Evolutionary conservation across 2,113 vertebrate species (phyloP).

Genomic region (Alexandromys fortis): DNA sequence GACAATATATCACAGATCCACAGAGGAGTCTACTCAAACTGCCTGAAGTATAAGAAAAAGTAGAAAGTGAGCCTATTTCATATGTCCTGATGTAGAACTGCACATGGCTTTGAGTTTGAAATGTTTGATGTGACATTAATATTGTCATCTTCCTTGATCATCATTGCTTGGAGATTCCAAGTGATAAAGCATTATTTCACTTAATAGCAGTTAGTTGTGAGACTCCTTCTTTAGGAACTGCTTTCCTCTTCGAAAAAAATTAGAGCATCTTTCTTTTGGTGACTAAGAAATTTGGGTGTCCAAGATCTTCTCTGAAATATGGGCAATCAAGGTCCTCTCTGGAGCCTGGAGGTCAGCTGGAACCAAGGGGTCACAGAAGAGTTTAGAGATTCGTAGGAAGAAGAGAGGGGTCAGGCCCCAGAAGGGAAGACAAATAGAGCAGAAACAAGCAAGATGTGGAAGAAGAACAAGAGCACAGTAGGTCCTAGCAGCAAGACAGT

Average conservation of each 20-base stretch:
- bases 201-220: neutral
- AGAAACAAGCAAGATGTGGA: neutral
- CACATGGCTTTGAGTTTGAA: constrained; percentile 55
- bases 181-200: constrained; percentile 67
- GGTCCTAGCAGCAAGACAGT: neutral
- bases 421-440: neutral
- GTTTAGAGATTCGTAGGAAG: neutral
- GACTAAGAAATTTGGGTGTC: neutral
- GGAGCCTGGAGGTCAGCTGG: neutral
- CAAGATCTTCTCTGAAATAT: neutral
- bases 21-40: neutral
- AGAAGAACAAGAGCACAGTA: neutral
- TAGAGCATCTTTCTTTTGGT: neutral
- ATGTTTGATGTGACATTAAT: constrained; percentile 64
- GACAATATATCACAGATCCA: neutral
- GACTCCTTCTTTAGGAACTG: neutral
- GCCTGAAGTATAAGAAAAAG: neutral
- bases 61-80: constrained; percentile 21
- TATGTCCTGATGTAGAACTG: neutral
- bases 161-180: constrained; percentile 56
- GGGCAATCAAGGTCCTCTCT: neutral
- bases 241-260: neutral
- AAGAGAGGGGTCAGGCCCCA: neutral
- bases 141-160: constrained; percentile 46
- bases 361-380: neutral